Base-by-base conservation (phyloP, 2,797 vertebrate species). In the Apogon hyalosoma region DNA sequence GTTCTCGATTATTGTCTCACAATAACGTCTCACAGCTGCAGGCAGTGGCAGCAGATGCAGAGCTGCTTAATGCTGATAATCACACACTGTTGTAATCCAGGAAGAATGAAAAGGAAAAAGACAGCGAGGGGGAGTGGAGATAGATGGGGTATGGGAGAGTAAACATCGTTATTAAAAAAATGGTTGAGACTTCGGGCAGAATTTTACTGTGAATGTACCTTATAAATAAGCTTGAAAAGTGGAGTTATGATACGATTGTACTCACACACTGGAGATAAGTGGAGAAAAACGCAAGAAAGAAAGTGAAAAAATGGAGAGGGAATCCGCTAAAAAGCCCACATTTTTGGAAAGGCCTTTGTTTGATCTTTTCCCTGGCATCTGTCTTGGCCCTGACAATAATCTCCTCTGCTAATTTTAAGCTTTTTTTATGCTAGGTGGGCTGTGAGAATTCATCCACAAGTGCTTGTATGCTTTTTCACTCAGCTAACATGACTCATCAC, bases 401-500 rank as follows among this genome's bases (percentile, higher is more conserved):
- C 63, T 70, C 58, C 52, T 64, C 58, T 63, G 54, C 63, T 74
- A 63, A 79, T 82, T 83, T 79, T 49, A 64, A 68, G 59, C 39
- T 62, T 53, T 13, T 39, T 31, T 13, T 13, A 50, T 57, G 45
- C 55, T 76, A 54, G 70, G 64, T 71, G 61, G 16, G 70, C 83
- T 75, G 68, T 38, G 15, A 55, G 18, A 63, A 69, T 65, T 85
- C 71, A 69, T 75, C 75, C 61, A 74, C 47, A 59, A 68, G 71
- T 39, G 40, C 69, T 75, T 48, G 13, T 69, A 66, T 18, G n/a
- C 51, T 58, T 66, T 71, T 40, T 50, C 67, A 47, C 33, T 53
- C 36, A 63, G 75, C 56, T 76, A 67, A 83, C 65, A 65, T 85
- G 85, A 89, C 52, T 82, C 84, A 85, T 79, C 68, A 54, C 69